Evolutionary conservation across 2,113 vertebrate species (phyloP).

Genomic region (Emydocephalus ijimae): DNA sequence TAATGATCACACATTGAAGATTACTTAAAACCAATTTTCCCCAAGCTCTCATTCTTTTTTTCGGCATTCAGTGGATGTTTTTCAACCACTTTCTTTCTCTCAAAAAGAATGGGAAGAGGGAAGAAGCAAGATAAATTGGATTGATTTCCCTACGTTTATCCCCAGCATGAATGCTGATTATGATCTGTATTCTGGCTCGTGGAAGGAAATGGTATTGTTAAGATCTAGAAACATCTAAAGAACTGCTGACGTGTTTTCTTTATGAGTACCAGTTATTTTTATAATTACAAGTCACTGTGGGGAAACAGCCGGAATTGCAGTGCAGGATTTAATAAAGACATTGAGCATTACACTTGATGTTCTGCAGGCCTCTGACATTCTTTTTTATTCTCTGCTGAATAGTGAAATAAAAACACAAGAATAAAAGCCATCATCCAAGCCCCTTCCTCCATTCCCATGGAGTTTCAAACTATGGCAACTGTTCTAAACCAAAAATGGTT

Average conservation of each 20-base stretch:
- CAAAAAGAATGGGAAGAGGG: neutral
- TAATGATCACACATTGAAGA: neutral
- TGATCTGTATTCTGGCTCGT: neutral
- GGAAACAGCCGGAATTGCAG: neutral
- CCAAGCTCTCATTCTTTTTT: neutral
- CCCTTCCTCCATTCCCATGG: neutral
- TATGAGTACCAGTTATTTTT: neutral
- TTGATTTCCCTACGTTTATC: constrained; percentile 7
- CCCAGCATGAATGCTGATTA: neutral
- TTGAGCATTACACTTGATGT: neutral
- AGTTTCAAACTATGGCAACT: neutral
- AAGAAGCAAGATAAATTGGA: constrained; percentile 1
- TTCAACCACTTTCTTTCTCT: neutral
- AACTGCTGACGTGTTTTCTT: neutral
- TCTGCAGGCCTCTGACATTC: neutral
- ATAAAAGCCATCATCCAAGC: neutral
- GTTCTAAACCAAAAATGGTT: neutral
- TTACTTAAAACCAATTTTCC: neutral
- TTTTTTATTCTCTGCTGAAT: neutral
- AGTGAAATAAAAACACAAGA: neutral
- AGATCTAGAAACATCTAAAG: neutral
- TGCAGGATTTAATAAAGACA: neutral
- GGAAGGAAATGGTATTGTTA: neutral
- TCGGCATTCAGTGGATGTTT: neutral
- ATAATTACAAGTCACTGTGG: neutral